phyloP scores from a whole-genome alignment of 1,140 invertebrate genomes.

The Eciton burchellii region DNA sequence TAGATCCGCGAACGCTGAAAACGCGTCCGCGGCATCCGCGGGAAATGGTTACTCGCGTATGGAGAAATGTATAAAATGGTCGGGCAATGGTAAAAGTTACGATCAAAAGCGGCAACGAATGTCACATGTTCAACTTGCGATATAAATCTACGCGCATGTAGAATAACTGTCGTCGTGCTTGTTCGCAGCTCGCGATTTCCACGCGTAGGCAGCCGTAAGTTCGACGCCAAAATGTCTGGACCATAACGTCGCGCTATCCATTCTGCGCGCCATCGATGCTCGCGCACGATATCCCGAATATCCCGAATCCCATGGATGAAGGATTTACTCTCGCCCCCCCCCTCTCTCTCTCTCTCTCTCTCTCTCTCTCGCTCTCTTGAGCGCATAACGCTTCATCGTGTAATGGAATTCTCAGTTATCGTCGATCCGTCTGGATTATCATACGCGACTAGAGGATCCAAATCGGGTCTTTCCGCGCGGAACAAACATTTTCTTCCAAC shows the following conservation, averaged over 20 bases:
- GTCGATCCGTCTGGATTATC: background rate
- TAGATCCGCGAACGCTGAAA: background rate
- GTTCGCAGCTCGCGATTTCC: constrained; percentile 71
- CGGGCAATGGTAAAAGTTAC: constrained; percentile 45
- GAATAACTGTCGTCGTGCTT: constrained; percentile 63
- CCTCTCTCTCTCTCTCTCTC: too few relatives aligned
- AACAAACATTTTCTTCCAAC: too few relatives aligned
- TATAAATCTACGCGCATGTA: constrained; percentile 55
- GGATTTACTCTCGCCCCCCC: background rate
- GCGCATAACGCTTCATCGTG: background rate
- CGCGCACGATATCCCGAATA: constrained; percentile 16
- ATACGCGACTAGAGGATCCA: background rate
- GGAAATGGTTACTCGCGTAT: background rate
- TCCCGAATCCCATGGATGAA: background rate
- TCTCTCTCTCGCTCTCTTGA: too few relatives aligned
- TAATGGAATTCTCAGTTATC: constrained; percentile 13
- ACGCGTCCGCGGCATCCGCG: background rate
- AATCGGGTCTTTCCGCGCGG: background rate
- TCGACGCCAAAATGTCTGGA: constrained; percentile 80
- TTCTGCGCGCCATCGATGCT: constrained; percentile 37
- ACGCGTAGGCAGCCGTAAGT: constrained; percentile 70
- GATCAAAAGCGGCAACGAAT: constrained; percentile 56
- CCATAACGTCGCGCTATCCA: constrained; percentile 72
- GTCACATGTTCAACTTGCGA: constrained; percentile 52
- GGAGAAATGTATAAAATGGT: constrained; percentile 41